Percentiles rank a stretch among this genome's conserved stretches.
phyloP scores from a whole-genome alignment of 2,797 vertebrate genomes.

The Megalops cyprinoides region DNA sequence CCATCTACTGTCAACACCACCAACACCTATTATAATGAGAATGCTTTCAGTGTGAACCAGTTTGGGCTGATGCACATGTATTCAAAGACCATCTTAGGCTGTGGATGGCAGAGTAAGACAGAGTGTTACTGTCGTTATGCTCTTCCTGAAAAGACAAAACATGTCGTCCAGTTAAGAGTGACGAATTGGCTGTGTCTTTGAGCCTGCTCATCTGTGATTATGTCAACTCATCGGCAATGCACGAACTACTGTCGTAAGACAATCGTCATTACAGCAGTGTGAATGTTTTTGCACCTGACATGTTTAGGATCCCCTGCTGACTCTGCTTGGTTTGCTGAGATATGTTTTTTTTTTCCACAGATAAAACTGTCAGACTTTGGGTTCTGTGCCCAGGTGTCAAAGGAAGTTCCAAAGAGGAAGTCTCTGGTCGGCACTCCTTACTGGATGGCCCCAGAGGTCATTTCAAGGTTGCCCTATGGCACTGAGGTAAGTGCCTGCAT shows the following conservation, averaged over 20 bases:
- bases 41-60: neutral
- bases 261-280: neutral
- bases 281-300: neutral
- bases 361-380: constrained; percentile 98
- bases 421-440: constrained; percentile 94
- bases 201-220: no score
- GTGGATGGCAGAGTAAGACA: neutral
- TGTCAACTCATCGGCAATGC: neutral
- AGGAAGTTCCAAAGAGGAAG: constrained; percentile 97
- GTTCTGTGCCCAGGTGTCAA: constrained; percentile 98
- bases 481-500: constrained; percentile 83
- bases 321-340: neutral
- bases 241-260: neutral
- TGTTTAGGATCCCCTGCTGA: neutral
- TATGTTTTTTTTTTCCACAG: constrained; percentile 64
- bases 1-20: neutral
- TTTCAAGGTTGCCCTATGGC: constrained; percentile 93
- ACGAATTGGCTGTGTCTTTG: no score
- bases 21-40: neutral
- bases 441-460: constrained; percentile 98
- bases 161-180: neutral
- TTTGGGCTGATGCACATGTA: neutral
- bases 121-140: neutral
- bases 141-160: neutral
- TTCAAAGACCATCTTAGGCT: neutral